phyloP scores from a whole-genome alignment of 2,797 vertebrate genomes.

The Esox lucius region DNA sequence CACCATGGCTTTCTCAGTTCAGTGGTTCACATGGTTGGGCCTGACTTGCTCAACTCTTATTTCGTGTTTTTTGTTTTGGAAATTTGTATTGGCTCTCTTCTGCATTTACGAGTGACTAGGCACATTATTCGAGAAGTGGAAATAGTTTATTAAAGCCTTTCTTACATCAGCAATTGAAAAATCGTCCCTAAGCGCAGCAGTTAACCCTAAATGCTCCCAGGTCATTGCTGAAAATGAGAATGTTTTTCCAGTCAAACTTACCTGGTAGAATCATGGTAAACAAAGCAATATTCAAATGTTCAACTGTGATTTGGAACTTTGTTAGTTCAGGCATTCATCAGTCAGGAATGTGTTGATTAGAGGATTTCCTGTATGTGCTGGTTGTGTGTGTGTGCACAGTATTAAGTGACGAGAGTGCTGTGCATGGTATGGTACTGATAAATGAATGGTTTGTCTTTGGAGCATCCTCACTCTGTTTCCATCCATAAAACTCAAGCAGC shows the following conservation, averaged over 20 bases:
- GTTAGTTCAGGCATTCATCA: neutral
- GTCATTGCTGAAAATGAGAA: too few relatives aligned
- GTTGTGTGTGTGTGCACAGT: neutral
- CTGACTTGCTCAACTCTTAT: conserved; percentile 48
- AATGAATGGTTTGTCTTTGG: neutral
- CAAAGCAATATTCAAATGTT: too few relatives aligned
- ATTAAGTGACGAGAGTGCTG: neutral
- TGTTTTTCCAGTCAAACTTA: too few relatives aligned
- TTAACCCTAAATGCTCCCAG: too few relatives aligned
- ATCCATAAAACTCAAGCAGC: neutral
- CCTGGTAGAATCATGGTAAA: too few relatives aligned
- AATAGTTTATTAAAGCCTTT: too few relatives aligned
- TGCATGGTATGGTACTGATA: neutral
- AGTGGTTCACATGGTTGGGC: conserved; percentile 34
- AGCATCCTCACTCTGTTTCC: neutral
- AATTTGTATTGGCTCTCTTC: conserved; percentile 34
- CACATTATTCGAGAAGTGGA: too few relatives aligned
- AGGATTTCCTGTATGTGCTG: neutral
- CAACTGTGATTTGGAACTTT: neutral
- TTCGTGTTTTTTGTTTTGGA: conserved; percentile 50
- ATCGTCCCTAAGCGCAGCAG: too few relatives aligned
- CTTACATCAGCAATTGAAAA: too few relatives aligned
- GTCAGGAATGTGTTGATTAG: neutral
- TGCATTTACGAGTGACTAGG: conserved; percentile 8
- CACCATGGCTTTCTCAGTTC: conserved; percentile 36